phyloP scores from a whole-genome alignment of 2,113 vertebrate species.

The Lasiurus borealis region DNA sequence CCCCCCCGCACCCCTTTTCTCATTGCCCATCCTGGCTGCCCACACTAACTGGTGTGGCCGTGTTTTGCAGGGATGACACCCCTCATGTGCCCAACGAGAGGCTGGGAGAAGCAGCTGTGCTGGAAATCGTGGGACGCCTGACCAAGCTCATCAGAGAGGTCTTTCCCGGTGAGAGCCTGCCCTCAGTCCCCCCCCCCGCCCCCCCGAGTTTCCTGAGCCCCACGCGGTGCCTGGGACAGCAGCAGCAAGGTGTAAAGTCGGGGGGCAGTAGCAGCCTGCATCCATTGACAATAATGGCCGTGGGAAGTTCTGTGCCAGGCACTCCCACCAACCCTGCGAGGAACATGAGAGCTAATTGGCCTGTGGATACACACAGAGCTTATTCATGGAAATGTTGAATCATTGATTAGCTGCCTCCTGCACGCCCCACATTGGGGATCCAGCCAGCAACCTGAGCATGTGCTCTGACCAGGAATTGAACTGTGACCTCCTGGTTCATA shows the following conservation, averaged over 20 bases:
- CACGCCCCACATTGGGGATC: neutral
- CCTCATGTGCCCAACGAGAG: constrained; percentile 93
- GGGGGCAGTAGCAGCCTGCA: neutral
- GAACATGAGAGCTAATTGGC: fast-evolving
- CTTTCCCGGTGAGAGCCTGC: constrained; percentile 91
- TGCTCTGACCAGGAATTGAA: no score
- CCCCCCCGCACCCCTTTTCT: neutral
- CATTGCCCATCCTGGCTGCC: fast-evolving
- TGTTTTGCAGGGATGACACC: constrained; percentile 93
- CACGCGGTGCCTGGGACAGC: fast-evolving
- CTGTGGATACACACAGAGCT: neutral
- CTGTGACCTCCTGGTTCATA: no score
- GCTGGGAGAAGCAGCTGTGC: constrained; percentile 90
- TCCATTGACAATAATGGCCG: fast-evolving
- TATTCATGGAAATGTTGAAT: neutral
- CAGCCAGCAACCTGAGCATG: no score
- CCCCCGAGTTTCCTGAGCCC: neutral
- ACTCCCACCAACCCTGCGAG: neutral
- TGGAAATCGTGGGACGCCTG: constrained; percentile 91
- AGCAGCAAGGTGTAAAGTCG: neutral
- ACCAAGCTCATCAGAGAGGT: constrained; percentile 89
- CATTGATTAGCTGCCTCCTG: neutral
- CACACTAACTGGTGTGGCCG: fast-evolving
- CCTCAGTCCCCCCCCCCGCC: fast-evolving
- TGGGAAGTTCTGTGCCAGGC: no score